phyloP scores from a whole-genome alignment of 2,113 vertebrate genomes.

The Corythornis cristatus region DNA sequence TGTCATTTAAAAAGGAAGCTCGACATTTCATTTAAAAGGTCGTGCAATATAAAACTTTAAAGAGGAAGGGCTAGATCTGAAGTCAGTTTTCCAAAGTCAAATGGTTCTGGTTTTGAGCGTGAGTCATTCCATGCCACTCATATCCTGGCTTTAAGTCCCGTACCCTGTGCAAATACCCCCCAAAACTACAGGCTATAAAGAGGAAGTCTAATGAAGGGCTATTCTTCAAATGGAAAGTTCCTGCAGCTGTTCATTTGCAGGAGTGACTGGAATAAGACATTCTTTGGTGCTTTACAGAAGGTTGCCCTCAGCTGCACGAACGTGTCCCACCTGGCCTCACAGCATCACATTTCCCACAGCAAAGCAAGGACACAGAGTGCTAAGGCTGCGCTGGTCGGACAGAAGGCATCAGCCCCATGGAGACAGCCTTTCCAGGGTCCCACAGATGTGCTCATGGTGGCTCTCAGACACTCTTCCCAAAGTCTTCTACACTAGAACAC shows the following conservation, averaged over 20 bases:
- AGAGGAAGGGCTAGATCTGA: slow-evolving; percentile 26
- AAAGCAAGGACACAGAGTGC: not conserved
- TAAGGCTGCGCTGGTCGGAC: not conserved
- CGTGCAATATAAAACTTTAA: slow-evolving; percentile 10
- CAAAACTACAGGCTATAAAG: not conserved
- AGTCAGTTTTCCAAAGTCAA: slow-evolving; percentile 32
- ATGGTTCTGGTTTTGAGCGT: slow-evolving; percentile 22
- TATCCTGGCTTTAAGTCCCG: not conserved
- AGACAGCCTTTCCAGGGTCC: not conserved
- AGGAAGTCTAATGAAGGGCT: not conserved
- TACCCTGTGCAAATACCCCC: not conserved
- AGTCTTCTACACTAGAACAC: not conserved
- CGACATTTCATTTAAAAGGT: slow-evolving; percentile 40
- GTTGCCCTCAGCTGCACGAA: not conserved
- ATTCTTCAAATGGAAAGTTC: not conserved
- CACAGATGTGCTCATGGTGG: not conserved
- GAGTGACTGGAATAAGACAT: not conserved
- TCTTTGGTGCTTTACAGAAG: not conserved
- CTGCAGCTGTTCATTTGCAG: not conserved
- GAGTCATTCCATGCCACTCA: slow-evolving; percentile 35
- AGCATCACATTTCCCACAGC: not conserved
- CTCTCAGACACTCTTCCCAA: not conserved
- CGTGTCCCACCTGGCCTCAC: not conserved
- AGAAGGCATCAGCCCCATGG: not conserved
- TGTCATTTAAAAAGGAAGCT: slow-evolving; percentile 31